Percentiles rank a stretch among this genome's conserved stretches.
Conservation (phyloP, 2,797 vertebrate species). For the Eospalax fontanierii region DNA sequence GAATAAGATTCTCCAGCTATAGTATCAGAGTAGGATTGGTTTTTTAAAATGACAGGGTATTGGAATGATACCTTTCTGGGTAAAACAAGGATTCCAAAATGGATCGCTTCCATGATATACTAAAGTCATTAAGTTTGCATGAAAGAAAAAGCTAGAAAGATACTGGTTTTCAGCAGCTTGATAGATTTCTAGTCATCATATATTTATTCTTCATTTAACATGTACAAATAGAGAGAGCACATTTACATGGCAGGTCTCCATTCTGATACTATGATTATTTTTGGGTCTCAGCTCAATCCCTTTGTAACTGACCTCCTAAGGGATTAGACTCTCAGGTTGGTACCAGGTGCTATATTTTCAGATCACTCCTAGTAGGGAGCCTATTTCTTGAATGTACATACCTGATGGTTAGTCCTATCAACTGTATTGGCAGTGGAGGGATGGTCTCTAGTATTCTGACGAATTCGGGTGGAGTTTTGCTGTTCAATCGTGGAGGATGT, state of each 20-base stretch:
- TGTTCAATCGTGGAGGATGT: conserved; percentile 95
- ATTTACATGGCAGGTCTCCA: neutral
- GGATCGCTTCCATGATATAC: neutral
- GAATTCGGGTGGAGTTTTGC: conserved; percentile 95
- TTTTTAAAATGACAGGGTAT: conserved; percentile 17
- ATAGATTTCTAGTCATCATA: neutral
- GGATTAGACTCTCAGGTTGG: conserved; percentile 89
- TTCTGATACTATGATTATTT: neutral
- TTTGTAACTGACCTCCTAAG: neutral
- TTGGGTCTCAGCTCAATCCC: neutral
- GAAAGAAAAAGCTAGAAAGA: neutral
- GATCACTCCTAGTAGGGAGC: conserved; percentile 90
- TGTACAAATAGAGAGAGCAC: neutral
- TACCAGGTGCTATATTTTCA: conserved; percentile 93
- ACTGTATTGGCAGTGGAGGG: conserved; percentile 95
- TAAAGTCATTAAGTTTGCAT: neutral
- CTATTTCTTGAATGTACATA: conserved; percentile 94
- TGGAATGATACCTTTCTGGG: neutral
- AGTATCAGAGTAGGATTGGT: neutral
- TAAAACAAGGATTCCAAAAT: neutral
- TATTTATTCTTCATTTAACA: neutral
- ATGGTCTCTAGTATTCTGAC: conserved; percentile 94
- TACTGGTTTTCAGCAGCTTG: conserved; percentile 23
- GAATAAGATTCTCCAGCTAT: neutral
- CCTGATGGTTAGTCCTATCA: conserved; percentile 97